These are phyloP conservation scores for Drosophila kepulauana DNA, from an alignment of 1,140 invertebrate genomes.

Conservation along the genomic window DNA sequence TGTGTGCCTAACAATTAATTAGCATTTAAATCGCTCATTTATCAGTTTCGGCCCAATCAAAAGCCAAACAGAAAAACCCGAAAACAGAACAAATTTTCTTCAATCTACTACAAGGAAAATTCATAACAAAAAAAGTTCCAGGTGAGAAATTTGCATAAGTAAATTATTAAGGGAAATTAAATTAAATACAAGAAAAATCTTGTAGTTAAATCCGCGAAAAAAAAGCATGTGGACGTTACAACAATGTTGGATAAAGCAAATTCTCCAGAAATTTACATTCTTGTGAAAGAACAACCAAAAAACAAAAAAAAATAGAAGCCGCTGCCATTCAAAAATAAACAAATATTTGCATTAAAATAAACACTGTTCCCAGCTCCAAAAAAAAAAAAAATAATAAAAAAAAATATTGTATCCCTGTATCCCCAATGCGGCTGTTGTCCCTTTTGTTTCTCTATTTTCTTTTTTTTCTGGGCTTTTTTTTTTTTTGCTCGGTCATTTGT, in stretches of 20 bases:
- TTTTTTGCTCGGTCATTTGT: conserved; percentile 51
- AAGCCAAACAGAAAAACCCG: conserved; percentile 29
- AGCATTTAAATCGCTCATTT: conserved; percentile 67
- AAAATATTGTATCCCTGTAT: conserved; percentile 12
- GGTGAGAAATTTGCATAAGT: conserved; percentile 57
- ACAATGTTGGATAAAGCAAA: conserved; percentile 27
- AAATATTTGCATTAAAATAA: conserved; percentile 81
- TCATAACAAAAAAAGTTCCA: conserved; percentile 7
- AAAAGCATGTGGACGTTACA: conserved; percentile 29
- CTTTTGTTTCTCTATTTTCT: conserved; percentile 49
- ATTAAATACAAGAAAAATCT: conserved; percentile 43
- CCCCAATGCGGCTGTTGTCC: conserved; percentile 43
- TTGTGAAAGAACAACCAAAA: conserved; percentile 17
- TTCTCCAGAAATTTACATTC: conserved; percentile 44
- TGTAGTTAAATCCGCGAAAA: conserved; percentile 9
- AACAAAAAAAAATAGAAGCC: conserved; percentile 23
- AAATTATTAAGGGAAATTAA: conserved; percentile 40
- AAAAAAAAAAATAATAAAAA: too few relatives aligned
- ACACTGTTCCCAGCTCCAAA: conserved; percentile 44
- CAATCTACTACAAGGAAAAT: neutral
- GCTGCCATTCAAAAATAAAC: conserved; percentile 69
- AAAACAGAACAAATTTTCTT: conserved; percentile 3
- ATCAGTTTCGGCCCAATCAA: conserved; percentile 52
- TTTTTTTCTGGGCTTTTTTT: conserved; percentile 14
- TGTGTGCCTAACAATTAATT: conserved; percentile 65